Evolutionary conservation across 2,888 invertebrate species (phyloP), one percentile per base, ranked within the genome.

Genomic region (Microplitis deprimator): DNA sequence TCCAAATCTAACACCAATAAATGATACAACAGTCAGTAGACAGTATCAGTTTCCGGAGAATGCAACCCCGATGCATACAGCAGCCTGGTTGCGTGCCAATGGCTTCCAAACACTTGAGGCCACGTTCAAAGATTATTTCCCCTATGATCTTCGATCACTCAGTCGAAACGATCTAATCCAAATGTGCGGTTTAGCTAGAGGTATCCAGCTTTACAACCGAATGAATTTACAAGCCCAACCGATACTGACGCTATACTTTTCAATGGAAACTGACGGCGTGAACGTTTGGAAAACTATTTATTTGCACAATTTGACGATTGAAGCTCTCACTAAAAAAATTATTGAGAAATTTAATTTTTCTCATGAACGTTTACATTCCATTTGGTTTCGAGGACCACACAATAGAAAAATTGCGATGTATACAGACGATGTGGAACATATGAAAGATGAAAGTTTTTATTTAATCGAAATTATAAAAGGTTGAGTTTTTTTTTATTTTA

Each of bases 171-270:
- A 98, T 90, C 92, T 98, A 62, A 96, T 98, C 77, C 96, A 98
- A 91, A 97, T 98, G 77, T 98, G 97, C 89, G 98, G 98, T 0
- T 91, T 97, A 79, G 96, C 97, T 60, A 98, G 98, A 89, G 98
- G 98, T 5, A 98, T 98, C 77, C 93, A 98, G 82, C 93, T 98
- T 79, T 97, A 94, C 91, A 98, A 98, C 90, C 95, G 96, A 50
- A 91, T 98, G 68, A 96, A 96, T 86, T 93, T 94, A 84, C 96
- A 95, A 87, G n/a, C n/a, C 90, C 92, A 13, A 92, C 94, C 82
- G 92, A 94, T 73, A 97, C 97, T 0, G 77, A 97, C 96, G 0
- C 91, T 98, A 73, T 98, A 96, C 90, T 94, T 97, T 78, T 95
- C 95, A 83, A 90, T 93, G 81, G 94, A 94, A 85, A 92, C 92